Conservation (phyloP, 2,888 invertebrate species). For the Pachymerium ferrugineum region DNA sequence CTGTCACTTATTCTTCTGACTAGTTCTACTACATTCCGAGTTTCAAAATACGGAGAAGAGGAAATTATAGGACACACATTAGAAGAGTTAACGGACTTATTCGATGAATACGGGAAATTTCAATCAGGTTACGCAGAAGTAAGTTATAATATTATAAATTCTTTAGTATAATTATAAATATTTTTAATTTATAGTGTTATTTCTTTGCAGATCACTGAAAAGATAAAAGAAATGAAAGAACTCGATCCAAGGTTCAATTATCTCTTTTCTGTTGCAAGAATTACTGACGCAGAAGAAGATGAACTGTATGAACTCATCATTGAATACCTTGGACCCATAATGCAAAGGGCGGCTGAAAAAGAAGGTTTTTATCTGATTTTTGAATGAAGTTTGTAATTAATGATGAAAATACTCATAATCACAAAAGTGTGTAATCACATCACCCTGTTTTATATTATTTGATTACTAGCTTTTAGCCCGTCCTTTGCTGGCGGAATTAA, state of each 20-base stretch:
- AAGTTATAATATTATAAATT: too few relatives aligned
- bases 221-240: not conserved
- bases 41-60: not conserved
- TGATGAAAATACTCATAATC: not conserved
- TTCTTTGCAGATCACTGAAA: not conserved
- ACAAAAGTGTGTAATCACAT: too few relatives aligned
- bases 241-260: not conserved
- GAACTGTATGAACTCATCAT: not conserved
- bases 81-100: not conserved
- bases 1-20: too few relatives aligned
- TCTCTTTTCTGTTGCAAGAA: not conserved
- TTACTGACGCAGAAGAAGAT: not conserved
- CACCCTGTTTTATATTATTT: too few relatives aligned
- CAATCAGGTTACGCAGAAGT: not conserved
- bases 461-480: too few relatives aligned
- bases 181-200: not conserved
- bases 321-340: not conserved
- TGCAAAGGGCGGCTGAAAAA: not conserved
- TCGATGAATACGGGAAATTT: not conserved
- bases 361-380: not conserved
- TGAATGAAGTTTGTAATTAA: not conserved
- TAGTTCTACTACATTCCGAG: not conserved
- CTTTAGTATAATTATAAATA: not conserved
- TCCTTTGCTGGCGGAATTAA: too few relatives aligned
- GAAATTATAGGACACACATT: not conserved